These are phyloP conservation scores for Sinopyrophorus schimmeli DNA, from an alignment of 2,888 invertebrate species.

Conservation along the genomic window DNA sequence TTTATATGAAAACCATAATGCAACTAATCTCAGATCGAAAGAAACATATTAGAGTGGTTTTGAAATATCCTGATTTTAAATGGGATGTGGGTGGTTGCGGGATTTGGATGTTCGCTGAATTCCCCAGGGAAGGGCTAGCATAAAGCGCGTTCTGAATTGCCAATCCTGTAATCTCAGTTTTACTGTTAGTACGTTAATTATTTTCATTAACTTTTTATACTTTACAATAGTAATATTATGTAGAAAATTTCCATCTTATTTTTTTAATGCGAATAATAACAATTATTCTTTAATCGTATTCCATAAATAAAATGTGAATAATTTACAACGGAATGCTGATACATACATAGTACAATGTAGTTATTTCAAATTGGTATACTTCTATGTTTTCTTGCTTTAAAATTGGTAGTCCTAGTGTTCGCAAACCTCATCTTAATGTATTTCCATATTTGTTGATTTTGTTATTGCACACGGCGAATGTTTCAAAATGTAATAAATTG, in stretches of 20 bases:
- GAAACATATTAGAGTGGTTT: conserved; percentile 31
- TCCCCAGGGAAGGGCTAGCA: conserved; percentile 38
- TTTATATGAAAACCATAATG: conserved; percentile 1
- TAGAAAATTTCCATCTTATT: too few relatives aligned
- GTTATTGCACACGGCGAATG: neutral
- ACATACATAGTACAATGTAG: too few relatives aligned
- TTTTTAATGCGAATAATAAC: too few relatives aligned
- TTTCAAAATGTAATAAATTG: conserved; percentile 24
- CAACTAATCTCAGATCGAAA: conserved; percentile 32
- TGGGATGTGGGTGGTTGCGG: conserved; percentile 36
- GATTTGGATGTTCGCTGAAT: conserved; percentile 30
- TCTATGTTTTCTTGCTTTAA: too few relatives aligned
- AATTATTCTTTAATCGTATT: too few relatives aligned
- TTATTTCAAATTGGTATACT: too few relatives aligned
- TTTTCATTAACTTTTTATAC: conserved; percentile 24
- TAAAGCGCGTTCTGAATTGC: conserved; percentile 38
- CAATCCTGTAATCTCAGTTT: conserved; percentile 39
- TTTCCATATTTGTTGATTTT: too few relatives aligned
- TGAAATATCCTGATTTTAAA: conserved; percentile 36
- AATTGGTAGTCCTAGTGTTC: too few relatives aligned
- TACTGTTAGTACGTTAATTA: conserved; percentile 39
- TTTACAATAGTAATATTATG: too few relatives aligned
- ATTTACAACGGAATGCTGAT: too few relatives aligned
- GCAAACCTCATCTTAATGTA: too few relatives aligned
- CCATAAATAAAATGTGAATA: too few relatives aligned